Percentiles rank a stretch among this genome's conserved stretches.
phyloP scores from a whole-genome alignment of 2,797 vertebrate genomes.

The Decapterus maruadsi region DNA sequence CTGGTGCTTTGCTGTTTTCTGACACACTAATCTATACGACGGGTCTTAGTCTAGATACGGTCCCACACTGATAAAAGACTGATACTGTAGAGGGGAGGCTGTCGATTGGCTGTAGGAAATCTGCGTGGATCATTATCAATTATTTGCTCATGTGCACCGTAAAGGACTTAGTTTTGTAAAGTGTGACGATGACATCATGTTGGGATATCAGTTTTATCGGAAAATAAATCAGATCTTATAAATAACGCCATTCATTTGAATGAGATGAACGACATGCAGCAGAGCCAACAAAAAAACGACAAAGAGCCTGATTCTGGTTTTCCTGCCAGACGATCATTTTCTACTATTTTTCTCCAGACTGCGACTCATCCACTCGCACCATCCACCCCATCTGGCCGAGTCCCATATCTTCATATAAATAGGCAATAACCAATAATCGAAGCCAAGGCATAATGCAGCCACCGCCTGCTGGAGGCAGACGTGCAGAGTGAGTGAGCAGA shows the following conservation, averaged over 20 bases:
- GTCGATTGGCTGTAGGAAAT: background rate
- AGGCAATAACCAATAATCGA: conserved; percentile 55
- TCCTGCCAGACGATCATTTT: conserved; percentile 26
- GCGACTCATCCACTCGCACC: conserved; percentile 7
- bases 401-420: conserved; percentile 38
- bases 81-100: conserved; percentile 25
- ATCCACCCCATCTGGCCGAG: conserved; percentile 4
- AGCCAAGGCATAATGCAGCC: conserved; percentile 36
- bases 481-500: conserved; percentile 22
- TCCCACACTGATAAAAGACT: conserved; percentile 26
- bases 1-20: conserved; percentile 44
- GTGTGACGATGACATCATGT: background rate
- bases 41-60: conserved; percentile 40
- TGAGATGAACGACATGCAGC: background rate
- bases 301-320: background rate
- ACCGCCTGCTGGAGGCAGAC: conserved; percentile 21
- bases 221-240: background rate
- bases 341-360: background rate
- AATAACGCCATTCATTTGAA: conserved; percentile 17
- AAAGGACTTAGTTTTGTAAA: background rate
- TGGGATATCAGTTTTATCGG: background rate
- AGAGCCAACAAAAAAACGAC: background rate
- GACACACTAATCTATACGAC: conserved; percentile 50
- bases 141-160: conserved; percentile 4
- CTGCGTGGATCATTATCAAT: background rate